Evolutionary conservation across 37 sponge, comb jelly and placozoan species (phyloP).

Genomic region (Aplysina aerophoba): DNA sequence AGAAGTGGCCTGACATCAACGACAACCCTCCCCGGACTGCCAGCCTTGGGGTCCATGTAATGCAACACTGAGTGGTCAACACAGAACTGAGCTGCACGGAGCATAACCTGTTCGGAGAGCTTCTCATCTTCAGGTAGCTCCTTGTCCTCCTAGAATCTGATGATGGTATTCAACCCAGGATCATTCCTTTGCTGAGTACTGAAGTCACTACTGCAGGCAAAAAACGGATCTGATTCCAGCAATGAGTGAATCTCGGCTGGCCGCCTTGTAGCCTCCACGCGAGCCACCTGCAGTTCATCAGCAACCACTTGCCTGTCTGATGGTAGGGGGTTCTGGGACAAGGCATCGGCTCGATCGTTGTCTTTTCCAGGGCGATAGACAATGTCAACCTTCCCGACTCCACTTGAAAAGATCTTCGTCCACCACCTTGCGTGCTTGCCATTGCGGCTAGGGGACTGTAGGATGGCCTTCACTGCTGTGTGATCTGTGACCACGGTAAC

Average conservation of each 20-base stretch:
- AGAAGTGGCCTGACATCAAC: conserved; percentile 62
- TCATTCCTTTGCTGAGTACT: conserved; percentile 55
- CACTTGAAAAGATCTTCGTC: conserved; percentile 33
- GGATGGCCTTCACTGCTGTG: conserved; percentile 44
- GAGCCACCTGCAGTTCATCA: conserved; percentile 36
- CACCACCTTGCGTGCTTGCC: conserved; percentile 54
- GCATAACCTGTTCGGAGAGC: conserved; percentile 10
- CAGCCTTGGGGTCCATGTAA: conserved; percentile 40
- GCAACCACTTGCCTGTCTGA: conserved; percentile 6
- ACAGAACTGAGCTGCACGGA: background rate
- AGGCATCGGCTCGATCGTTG: conserved; percentile 43
- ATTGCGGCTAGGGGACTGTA: conserved; percentile 32
- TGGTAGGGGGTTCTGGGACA: too few species aligned
- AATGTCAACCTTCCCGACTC: conserved; percentile 33
- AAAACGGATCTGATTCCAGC: background rate
- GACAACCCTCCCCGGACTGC: conserved; percentile 36
- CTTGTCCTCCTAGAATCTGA: conserved; percentile 27
- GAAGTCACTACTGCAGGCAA: background rate
- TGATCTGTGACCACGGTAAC: conserved; percentile 48
- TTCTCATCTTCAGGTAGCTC: conserved; percentile 37
- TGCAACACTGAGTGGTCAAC: conserved; percentile 46
- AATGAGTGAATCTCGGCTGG: too few species aligned
- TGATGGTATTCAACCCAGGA: conserved; percentile 20
- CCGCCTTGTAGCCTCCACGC: too few species aligned
- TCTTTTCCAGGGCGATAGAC: conserved; percentile 28